phyloP scores from a whole-genome alignment of 1,140 invertebrate genomes.

The Neotoxoptera formosana region DNA sequence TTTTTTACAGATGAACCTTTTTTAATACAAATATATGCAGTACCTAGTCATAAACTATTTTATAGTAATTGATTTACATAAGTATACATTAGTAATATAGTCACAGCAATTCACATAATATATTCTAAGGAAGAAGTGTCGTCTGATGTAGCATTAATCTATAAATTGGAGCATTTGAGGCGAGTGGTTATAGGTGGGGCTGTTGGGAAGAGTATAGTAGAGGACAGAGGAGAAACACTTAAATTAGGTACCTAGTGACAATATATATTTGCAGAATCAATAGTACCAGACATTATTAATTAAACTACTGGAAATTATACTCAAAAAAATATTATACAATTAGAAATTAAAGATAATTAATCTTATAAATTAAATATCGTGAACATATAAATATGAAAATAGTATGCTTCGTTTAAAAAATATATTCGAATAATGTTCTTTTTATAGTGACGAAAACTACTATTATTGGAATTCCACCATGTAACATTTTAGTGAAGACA shows the following conservation, averaged over 20 bases:
- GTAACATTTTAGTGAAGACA: background rate
- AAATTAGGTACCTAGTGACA: background rate
- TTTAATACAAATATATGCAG: too few species aligned
- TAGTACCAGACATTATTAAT: background rate
- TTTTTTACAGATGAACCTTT: too few species aligned
- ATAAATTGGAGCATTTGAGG: too few species aligned
- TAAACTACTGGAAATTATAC: background rate
- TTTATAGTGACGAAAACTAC: background rate
- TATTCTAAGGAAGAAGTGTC: too few species aligned
- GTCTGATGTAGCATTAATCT: too few species aligned
- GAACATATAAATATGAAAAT: background rate
- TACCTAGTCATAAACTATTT: too few species aligned
- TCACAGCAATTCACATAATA: too few species aligned
- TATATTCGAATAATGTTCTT: background rate
- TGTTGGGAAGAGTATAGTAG: too few species aligned
- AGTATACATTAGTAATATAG: too few species aligned
- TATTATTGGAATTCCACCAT: constrained; percentile 8
- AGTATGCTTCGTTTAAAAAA: background rate
- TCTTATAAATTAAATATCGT: background rate
- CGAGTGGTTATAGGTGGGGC: background rate
- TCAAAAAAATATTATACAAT: background rate
- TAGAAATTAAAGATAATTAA: background rate
- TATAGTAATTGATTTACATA: too few species aligned
- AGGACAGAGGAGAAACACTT: background rate
- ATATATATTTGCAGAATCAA: background rate